Base-by-base conservation (phyloP, 2,113 vertebrate species). In the Odobenus rosmarus region DNA sequence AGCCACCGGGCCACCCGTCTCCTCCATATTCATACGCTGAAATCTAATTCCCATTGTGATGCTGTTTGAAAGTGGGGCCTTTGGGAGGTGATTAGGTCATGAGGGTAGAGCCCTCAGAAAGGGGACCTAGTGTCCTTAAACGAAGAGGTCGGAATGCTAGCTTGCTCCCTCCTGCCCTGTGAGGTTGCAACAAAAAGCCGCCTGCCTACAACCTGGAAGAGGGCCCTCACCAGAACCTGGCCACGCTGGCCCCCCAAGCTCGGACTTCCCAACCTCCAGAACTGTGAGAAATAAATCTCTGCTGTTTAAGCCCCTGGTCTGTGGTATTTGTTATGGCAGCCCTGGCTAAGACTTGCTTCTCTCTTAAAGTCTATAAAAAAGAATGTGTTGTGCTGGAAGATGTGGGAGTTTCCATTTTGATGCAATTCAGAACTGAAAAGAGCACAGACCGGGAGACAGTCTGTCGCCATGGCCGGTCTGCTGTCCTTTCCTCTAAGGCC, bases 311-410 rank as follows among this genome's bases (percentile, higher is more conserved):
- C 19, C 36, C 51, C 51, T 36, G 24, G 77, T 46, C 19, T n/a
- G 9, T 19, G 61, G n/a, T n/a, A 57, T 92, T 71, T 7, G 49
- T 82, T 81, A 59, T 31, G 55, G 67, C 53, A 92, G 64, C 28
- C 77, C 2, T 0, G 26, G 64, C 19, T 59, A 83, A 82, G 36
- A 93, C 55, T 49, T 91, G 83, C n/a, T 93, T 88, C 72, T 62
- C 46, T n/a, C 59, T 92, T 86, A 36, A 93, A 95, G 92, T 88
- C 62, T 79, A 74, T 61, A 76, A 85, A 97, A 95, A 69, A 79
- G n/a, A 64, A 53, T 23, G 15, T 16, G 39, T 49, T 85, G 46
- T 88, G 55, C 51, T 71, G 15, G n/a, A 92, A 80, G 62, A 88
- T 71, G 33, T 89, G 21, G 46, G 16, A 18, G 57, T 59, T 97